These are phyloP conservation scores for Intellagama lesueurii DNA, from an alignment of 2,797 vertebrate species.

Conservation along the genomic window DNA sequence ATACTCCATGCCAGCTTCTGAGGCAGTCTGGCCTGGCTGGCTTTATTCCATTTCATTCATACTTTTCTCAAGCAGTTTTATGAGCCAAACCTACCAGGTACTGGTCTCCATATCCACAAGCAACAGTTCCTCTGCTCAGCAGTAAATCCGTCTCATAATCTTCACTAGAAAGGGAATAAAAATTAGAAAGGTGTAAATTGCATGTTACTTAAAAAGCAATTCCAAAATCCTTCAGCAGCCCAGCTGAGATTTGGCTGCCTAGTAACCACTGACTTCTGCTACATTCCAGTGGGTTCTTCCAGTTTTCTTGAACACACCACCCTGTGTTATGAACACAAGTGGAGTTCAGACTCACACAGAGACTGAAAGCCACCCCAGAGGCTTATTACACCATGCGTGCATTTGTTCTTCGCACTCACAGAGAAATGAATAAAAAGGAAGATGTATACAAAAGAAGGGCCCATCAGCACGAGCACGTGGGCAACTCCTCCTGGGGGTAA, in stretches of 20 bases:
- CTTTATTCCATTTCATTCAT: background rate
- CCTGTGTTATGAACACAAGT: background rate
- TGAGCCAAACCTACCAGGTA: constrained; percentile 75
- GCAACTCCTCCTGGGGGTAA: constrained; percentile 35
- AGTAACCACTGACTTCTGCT: fast-evolving
- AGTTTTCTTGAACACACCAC: background rate
- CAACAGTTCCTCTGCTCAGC: constrained; percentile 62
- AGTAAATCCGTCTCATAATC: constrained; percentile 73
- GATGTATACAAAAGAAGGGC: background rate
- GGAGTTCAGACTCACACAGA: background rate
- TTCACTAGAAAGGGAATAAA: constrained; percentile 72
- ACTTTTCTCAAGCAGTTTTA: background rate
- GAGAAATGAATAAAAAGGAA: background rate
- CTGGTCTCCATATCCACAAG: constrained; percentile 72
- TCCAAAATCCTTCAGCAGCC: background rate
- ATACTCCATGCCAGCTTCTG: background rate
- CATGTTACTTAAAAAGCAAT: fast-evolving
- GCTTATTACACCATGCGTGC: background rate
- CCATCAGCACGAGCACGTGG: background rate
- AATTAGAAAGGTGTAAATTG: constrained; percentile 14
- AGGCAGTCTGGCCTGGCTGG: no score
- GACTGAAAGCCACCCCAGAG: background rate
- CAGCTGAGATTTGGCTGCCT: background rate
- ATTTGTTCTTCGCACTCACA: background rate
- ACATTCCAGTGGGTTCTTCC: background rate